Percentiles rank a stretch among this genome's conserved stretches.
Evolutionary conservation across 1,140 invertebrate species (phyloP).

Genomic region (Zaprionus davidi): DNA sequence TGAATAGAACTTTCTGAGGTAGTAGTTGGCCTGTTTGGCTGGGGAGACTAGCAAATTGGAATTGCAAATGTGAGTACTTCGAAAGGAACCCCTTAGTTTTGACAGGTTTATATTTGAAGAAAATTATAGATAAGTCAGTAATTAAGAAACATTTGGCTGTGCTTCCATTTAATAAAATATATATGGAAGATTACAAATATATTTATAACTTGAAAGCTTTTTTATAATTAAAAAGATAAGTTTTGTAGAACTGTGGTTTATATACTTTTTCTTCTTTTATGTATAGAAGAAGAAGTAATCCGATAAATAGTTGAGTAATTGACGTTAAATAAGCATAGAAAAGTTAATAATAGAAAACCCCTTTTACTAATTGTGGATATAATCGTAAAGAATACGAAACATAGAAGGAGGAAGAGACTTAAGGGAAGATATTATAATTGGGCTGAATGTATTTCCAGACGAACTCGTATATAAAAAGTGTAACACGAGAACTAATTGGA

Average conservation of each 20-base stretch:
- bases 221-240: no score
- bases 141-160: no score
- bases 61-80: no score
- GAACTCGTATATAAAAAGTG: background rate
- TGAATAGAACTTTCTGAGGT: background rate
- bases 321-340: background rate
- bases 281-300: background rate
- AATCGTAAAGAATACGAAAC: background rate
- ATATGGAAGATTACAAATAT: no score
- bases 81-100: no score
- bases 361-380: no score
- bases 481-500: background rate
- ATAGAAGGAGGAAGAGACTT: background rate
- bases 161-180: no score
- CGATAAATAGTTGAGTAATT: background rate
- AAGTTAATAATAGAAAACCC: background rate
- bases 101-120: no score
- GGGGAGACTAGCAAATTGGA: background rate
- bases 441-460: background rate
- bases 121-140: no score
- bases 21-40: background rate
- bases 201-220: no score
- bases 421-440: background rate
- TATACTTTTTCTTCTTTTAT: background rate
- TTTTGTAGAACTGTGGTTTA: background rate